phyloP scores from a whole-genome alignment of 1,140 invertebrate genomes.

The Neodiprion fabricii region DNA sequence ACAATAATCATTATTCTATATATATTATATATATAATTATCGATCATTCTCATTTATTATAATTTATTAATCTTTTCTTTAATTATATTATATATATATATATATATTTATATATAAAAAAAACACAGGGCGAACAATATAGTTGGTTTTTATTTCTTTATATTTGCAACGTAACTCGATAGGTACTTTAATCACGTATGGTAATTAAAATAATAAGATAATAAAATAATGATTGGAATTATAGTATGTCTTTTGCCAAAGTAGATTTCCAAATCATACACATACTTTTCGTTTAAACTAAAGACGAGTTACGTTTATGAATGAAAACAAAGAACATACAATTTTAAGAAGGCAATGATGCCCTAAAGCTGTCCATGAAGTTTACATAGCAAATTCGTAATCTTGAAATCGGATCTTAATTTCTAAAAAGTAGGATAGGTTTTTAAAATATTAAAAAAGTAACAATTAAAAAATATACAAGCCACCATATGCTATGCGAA shows the following conservation, averaged over 20 bases:
- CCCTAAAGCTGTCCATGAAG: constrained; percentile 25
- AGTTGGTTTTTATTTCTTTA: neutral
- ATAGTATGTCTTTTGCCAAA: neutral
- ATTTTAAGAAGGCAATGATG: constrained; percentile 25
- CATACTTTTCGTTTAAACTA: neutral
- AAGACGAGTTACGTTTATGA: neutral
- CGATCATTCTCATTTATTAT: constrained; percentile 37
- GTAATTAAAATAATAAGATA: neutral
- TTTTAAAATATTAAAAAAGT: constrained; percentile 50
- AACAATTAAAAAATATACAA: constrained; percentile 42
- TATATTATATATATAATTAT: constrained; percentile 44
- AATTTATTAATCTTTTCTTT: constrained; percentile 38
- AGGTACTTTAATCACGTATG: neutral
- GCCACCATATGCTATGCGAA: neutral
- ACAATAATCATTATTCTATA: constrained; percentile 41
- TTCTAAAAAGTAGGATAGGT: constrained; percentile 36
- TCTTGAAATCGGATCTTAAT: constrained; percentile 32
- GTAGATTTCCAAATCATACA: neutral
- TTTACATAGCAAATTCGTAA: constrained; percentile 17
- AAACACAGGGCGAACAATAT: constrained; percentile 42
- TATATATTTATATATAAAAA: constrained; percentile 44
- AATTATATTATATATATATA: constrained; percentile 33
- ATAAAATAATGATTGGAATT: neutral
- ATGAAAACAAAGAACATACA: constrained; percentile 17
- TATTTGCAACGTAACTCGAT: constrained; percentile 1